These are phyloP conservation scores for Nycticryphes semicollaris DNA, from an alignment of 2,113 vertebrate genomes.

Conservation along the genomic window DNA sequence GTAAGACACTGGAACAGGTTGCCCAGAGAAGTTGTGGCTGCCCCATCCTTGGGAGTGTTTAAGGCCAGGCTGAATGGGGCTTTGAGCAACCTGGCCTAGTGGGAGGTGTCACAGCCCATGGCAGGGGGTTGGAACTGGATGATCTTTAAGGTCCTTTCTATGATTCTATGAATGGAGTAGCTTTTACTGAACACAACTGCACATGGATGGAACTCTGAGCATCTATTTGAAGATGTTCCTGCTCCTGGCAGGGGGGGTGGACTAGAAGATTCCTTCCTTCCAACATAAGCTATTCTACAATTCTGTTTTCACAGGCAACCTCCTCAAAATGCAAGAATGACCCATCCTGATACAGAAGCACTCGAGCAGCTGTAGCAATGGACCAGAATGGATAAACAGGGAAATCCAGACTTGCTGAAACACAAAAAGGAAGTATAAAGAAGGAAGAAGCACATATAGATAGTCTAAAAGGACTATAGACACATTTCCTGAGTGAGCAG, in stretches of 20 bases:
- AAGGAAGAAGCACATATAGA: neutral
- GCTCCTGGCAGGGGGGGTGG: rapidly evolving
- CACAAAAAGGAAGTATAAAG: neutral
- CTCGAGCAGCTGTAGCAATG: neutral
- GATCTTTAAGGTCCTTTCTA: too few species aligned
- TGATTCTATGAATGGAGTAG: too few species aligned
- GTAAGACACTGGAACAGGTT: too few species aligned
- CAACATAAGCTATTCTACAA: neutral
- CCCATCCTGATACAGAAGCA: too few species aligned
- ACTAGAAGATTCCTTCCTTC: neutral
- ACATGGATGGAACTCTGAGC: neutral
- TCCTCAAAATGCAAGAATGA: neutral
- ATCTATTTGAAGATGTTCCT: neutral
- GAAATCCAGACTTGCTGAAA: neutral
- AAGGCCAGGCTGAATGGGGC: neutral
- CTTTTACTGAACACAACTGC: too few species aligned
- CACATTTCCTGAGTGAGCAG: neutral
- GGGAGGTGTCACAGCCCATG: neutral
- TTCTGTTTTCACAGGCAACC: neutral
- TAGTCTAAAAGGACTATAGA: neutral
- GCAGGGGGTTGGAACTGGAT: too few species aligned
- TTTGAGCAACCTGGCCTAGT: neutral
- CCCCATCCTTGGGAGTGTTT: too few species aligned
- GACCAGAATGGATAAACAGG: neutral
- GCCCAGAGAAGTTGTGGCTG: too few species aligned